phyloP scores from a whole-genome alignment of 1,140 invertebrate genomes.

The Diorhabda carinulata region DNA sequence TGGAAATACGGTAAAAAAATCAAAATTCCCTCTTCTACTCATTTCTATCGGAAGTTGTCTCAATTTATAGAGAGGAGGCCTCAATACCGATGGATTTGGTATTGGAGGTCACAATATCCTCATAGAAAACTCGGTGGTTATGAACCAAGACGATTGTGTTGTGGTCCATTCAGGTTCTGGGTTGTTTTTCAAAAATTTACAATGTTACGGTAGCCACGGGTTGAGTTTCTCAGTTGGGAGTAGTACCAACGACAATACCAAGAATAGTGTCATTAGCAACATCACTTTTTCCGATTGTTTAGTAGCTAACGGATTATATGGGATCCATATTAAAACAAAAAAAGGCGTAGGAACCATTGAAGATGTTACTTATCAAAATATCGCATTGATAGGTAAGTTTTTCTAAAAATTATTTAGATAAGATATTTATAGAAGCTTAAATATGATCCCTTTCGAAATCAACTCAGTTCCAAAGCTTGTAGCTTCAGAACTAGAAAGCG shows the following conservation, averaged over 20 bases:
- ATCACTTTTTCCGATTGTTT: slow-evolving; percentile 20
- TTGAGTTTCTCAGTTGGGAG: slow-evolving; percentile 22
- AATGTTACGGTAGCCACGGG: slow-evolving; percentile 26
- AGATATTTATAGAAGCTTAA: too few relatives aligned
- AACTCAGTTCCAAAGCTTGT: too few relatives aligned
- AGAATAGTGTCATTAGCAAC: slow-evolving; percentile 9
- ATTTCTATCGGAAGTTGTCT: not conserved
- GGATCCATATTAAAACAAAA: slow-evolving; percentile 24
- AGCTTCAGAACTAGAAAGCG: too few relatives aligned
- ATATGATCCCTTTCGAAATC: too few relatives aligned
- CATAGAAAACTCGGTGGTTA: slow-evolving; percentile 15
- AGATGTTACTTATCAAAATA: slow-evolving; percentile 22
- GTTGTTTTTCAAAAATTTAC: slow-evolving; percentile 19
- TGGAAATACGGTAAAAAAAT: not conserved
- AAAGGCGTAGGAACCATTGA: slow-evolving; percentile 9
- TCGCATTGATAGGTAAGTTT: slow-evolving; percentile 22
- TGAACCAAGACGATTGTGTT: slow-evolving; percentile 30
- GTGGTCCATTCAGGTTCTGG: slow-evolving; percentile 15
- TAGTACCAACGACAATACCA: slow-evolving; percentile 2
- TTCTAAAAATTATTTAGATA: not conserved
- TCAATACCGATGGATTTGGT: slow-evolving; percentile 27
- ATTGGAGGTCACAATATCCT: slow-evolving; percentile 6
- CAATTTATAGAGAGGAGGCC: slow-evolving; percentile 7
- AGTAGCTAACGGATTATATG: slow-evolving; percentile 15
- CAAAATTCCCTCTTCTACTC: not conserved